phyloP scores from a whole-genome alignment of 2,797 vertebrate genomes.

The Sebastes goodei region DNA sequence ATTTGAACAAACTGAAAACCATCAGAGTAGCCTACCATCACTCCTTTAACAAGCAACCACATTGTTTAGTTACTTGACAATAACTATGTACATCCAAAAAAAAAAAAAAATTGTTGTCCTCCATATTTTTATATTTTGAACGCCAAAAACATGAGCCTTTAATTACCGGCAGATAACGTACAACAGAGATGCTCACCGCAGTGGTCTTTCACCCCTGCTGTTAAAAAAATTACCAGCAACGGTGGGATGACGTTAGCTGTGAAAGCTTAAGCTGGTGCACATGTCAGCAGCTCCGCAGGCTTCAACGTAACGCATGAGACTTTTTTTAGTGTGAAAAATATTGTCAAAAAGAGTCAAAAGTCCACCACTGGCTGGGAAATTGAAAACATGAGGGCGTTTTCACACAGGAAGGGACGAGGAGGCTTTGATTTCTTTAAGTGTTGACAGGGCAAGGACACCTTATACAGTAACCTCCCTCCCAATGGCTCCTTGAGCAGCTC shows the following conservation, averaged over 20 bases:
- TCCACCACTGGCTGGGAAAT: conserved; percentile 56
- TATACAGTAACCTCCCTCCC: conserved; percentile 63
- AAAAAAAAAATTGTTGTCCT: neutral
- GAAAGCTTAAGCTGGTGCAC: conserved; percentile 39
- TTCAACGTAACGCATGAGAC: conserved; percentile 30
- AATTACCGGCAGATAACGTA: conserved; percentile 7
- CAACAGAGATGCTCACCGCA: neutral
- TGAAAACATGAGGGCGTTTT: conserved; percentile 70
- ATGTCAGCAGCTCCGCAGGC: conserved; percentile 59
- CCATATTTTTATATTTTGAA: neutral
- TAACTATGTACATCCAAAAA: neutral
- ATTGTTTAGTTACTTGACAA: neutral
- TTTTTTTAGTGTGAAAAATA: conserved; percentile 41
- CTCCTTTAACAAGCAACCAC: neutral
- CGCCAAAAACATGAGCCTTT: conserved; percentile 10
- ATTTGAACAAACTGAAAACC: neutral
- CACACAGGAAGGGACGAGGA: conserved; percentile 48
- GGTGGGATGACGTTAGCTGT: conserved; percentile 12
- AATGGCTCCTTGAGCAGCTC: conserved; percentile 61
- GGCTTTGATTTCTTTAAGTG: conserved; percentile 69
- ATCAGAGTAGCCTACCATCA: neutral
- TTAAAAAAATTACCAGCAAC: conserved; percentile 15
- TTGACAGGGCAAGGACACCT: conserved; percentile 76
- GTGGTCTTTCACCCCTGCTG: conserved; percentile 11
- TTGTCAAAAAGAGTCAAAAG: conserved; percentile 68